Percentiles rank a stretch among this genome's conserved stretches.
Conservation (phyloP, 2,113 vertebrate genomes). For the Sus scrofa region T2T-Sscrofa CM000812.6:56092501-56093000, state of each 20-base stretch:
- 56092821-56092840: background rate
- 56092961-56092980: background rate
- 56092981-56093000: slow-evolving; percentile 34
- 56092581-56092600: background rate
- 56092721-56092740: background rate
- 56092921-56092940: slow-evolving; percentile 38
- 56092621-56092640: slow-evolving; percentile 58
- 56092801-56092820: background rate
- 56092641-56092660: slow-evolving; percentile 29
- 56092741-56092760: background rate
- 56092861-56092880: background rate
- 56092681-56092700: slow-evolving; percentile 30
- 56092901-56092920: background rate
- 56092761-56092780: slow-evolving; percentile 40
- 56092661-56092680: slow-evolving; percentile 20
- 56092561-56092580: background rate
- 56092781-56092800: background rate
- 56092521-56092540: slow-evolving; percentile 11
- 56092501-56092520: background rate
- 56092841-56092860: slow-evolving; percentile 7
- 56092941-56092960: slow-evolving; percentile 6
- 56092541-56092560: background rate
- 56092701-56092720: slow-evolving; percentile 4
- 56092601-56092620: background rate
- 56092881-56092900: background rate